A percentile compares a stretch with the other conserved stretches of the same genome.
Conservation (phyloP, 92 coral and sea anemone species). For the Zoanthus solanderi region DNA sequence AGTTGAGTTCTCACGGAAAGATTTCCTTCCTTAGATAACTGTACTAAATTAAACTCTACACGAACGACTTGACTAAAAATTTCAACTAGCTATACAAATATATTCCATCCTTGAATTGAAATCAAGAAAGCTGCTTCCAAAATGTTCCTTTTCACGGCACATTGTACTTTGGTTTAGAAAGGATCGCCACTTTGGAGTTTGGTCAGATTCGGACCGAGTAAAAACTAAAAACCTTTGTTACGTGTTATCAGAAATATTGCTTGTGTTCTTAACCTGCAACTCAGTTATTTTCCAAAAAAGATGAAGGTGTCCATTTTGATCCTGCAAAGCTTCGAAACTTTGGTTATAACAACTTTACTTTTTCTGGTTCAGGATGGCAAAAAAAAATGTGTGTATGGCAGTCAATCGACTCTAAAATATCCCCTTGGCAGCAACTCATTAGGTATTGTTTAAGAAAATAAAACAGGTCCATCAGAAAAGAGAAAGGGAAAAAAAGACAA, state of each 20-base stretch:
- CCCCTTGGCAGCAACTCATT: not conserved
- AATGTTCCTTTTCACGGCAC: not conserved
- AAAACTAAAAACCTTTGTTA: not conserved
- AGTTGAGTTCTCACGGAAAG: not conserved
- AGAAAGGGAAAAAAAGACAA: not conserved
- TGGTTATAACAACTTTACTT: no score
- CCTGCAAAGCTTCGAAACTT: not conserved
- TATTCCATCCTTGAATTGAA: not conserved
- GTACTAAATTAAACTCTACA: not conserved
- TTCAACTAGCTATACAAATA: not conserved
- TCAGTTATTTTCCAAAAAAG: not conserved
- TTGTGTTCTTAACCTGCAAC: not conserved
- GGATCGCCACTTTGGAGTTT: not conserved
- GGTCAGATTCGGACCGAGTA: not conserved
- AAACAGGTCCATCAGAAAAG: constrained; percentile 23
- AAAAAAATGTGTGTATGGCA: not conserved
- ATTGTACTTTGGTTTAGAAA: not conserved
- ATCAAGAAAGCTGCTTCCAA: not conserved
- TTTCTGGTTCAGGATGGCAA: not conserved
- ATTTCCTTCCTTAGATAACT: not conserved
- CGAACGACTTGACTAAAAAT: not conserved
- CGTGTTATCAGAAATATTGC: not conserved
- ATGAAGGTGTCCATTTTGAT: not conserved
- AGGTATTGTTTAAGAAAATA: constrained; percentile 29
- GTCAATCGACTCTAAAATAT: not conserved